A percentile compares a stretch with the other conserved stretches of the same genome.
These are phyloP conservation scores for Xiphias gladius DNA, from an alignment of 2,113 vertebrate species.

Conservation along the genomic window DNA sequence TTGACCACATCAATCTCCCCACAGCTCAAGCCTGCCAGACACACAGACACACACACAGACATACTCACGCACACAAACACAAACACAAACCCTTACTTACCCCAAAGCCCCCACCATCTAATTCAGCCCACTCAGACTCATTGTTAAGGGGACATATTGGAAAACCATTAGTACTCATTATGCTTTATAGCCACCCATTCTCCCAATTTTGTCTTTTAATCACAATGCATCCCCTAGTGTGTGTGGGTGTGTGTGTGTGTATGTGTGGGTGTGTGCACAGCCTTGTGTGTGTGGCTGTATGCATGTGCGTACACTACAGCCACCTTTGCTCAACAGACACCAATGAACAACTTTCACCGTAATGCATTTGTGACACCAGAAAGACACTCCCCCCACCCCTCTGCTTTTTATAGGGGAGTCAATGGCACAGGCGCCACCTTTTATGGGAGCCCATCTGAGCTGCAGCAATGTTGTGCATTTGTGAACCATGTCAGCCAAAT, in stretches of 20 bases:
- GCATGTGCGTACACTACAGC: neutral
- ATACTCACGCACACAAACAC: neutral
- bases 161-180: constrained; percentile 83
- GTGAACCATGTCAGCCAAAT: constrained; percentile 54
- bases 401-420: constrained; percentile 61
- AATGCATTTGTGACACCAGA: constrained; percentile 63
- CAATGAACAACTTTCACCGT: constrained; percentile 72
- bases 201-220: constrained; percentile 73
- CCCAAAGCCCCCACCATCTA: constrained; percentile 27
- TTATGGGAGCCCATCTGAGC: constrained; percentile 62
- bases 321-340: constrained; percentile 38
- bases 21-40: neutral
- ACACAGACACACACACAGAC: neutral
- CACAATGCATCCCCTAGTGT: constrained; percentile 49
- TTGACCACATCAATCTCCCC: constrained; percentile 28
- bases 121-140: constrained; percentile 72
- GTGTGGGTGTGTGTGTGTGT: constrained; percentile 25
- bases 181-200: constrained; percentile 75
- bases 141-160: constrained; percentile 80
- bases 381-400: neutral
- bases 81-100: neutral
- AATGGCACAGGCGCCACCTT: constrained; percentile 66
- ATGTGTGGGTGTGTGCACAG: neutral
- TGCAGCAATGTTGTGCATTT: constrained; percentile 49
- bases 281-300: neutral